phyloP scores from a whole-genome alignment of 1,140 invertebrate species.

The Procambarus clarkii region DNA sequence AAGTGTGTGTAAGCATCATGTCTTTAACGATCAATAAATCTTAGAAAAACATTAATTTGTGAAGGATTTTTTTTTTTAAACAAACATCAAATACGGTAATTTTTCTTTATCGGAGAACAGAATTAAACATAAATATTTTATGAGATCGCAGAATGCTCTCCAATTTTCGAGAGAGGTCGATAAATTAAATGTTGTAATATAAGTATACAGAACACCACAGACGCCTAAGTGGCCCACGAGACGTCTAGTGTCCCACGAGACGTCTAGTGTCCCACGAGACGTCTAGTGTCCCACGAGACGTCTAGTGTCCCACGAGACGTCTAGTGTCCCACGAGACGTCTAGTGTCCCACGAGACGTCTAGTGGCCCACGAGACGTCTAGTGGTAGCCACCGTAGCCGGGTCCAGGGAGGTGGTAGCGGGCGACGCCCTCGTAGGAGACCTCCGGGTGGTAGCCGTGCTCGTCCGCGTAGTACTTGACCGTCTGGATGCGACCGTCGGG shows the following conservation, averaged over 20 bases:
- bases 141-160: background rate
- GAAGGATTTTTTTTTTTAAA: too few species aligned
- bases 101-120: background rate
- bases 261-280: background rate
- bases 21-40: too few species aligned
- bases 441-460: slow-evolving; percentile 1
- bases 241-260: background rate
- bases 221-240: too few species aligned
- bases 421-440: slow-evolving; percentile 28
- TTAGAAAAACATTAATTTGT: too few species aligned
- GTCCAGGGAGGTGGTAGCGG: background rate
- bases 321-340: background rate
- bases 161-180: background rate
- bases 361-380: background rate
- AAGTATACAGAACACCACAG: too few species aligned
- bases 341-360: too few species aligned
- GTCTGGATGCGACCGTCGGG: slow-evolving; percentile 34
- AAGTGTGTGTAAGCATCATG: too few species aligned
- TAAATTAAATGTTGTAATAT: too few species aligned
- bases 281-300: background rate
- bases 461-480: slow-evolving; percentile 26
- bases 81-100: too few species aligned
- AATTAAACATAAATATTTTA: background rate
- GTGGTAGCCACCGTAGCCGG: background rate
- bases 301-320: background rate